phyloP scores from a whole-genome alignment of 2,113 vertebrate species.

The Meleagris gallopavo region DNA sequence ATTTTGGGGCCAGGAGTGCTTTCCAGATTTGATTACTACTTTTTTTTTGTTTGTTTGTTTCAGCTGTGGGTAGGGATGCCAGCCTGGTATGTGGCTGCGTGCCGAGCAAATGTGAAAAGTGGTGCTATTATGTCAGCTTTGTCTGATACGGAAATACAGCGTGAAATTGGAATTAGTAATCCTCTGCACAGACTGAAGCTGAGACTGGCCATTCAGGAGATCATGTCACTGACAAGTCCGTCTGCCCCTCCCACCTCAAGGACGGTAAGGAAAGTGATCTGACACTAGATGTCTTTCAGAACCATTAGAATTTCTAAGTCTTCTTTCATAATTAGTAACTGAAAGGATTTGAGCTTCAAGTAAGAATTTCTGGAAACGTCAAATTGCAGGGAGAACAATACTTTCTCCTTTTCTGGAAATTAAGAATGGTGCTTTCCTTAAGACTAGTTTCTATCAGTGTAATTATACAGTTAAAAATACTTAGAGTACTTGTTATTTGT shows the following conservation, averaged over 20 bases:
- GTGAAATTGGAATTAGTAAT: conserved; percentile 98
- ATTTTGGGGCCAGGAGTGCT: background rate
- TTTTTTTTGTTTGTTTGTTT: background rate
- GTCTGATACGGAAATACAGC: conserved; percentile 97
- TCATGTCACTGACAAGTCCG: conserved; percentile 97
- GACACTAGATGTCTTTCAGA: background rate
- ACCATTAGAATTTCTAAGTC: background rate
- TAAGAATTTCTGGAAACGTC: background rate
- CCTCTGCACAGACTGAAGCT: conserved; percentile 95
- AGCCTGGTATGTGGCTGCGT: conserved; percentile 97
- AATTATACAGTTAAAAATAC: background rate
- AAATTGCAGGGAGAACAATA: background rate
- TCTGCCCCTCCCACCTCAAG: conserved; percentile 95
- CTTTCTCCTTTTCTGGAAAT: background rate
- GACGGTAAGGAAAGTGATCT: conserved; percentile 83
- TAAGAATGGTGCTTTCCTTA: background rate
- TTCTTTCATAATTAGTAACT: background rate
- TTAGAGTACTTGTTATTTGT: background rate
- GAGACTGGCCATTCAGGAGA: conserved; percentile 96
- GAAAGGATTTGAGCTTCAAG: background rate
- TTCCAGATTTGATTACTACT: background rate
- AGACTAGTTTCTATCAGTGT: background rate
- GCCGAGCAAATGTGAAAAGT: conserved; percentile 96
- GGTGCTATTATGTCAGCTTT: conserved; percentile 98
- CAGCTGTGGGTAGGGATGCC: conserved; percentile 99